phyloP scores from a whole-genome alignment of 2,797 vertebrate genomes.

The Xenopus petersii region DNA sequence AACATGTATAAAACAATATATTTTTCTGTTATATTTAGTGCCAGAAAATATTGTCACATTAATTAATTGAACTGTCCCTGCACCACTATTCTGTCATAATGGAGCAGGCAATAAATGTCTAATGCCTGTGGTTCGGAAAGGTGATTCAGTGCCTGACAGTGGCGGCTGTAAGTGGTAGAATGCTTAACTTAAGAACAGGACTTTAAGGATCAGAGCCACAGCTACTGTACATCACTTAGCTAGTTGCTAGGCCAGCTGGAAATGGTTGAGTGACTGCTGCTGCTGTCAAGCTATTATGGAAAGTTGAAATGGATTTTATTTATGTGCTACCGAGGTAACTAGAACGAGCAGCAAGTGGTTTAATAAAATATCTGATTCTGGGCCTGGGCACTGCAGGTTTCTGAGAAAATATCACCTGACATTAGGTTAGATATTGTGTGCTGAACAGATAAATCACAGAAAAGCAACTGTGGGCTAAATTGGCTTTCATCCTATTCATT shows the following conservation, averaged over 20 bases:
- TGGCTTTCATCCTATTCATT: too few relatives aligned
- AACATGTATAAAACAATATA: too few relatives aligned
- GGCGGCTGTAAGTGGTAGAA: neutral
- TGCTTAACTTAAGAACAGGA: slow-evolving; percentile 2
- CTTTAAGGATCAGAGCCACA: slow-evolving; percentile 1
- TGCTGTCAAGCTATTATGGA: slow-evolving; percentile 7
- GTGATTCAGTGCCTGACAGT: slow-evolving; percentile 34
- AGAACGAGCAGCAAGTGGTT: slow-evolving; percentile 4
- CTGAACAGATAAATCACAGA: neutral
- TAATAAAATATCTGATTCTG: neutral
- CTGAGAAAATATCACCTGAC: neutral
- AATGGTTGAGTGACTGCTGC: neutral
- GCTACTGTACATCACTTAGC: neutral
- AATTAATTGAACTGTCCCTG: too few relatives aligned
- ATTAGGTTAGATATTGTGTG: neutral
- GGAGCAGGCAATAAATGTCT: too few relatives aligned
- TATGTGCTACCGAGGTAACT: neutral
- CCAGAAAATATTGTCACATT: too few relatives aligned
- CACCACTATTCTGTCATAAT: too few relatives aligned
- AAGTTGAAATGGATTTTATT: slow-evolving; percentile 8
- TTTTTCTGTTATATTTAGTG: too few relatives aligned
- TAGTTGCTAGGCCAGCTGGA: neutral
- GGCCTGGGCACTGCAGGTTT: slow-evolving; percentile 5
- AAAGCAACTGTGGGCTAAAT: too few relatives aligned
- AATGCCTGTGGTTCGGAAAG: slow-evolving; percentile 14